Percentiles rank a stretch among this genome's conserved stretches.
Conservation (phyloP, 2,888 invertebrate species). For the Caenorhabditis zanzibari region DNA sequence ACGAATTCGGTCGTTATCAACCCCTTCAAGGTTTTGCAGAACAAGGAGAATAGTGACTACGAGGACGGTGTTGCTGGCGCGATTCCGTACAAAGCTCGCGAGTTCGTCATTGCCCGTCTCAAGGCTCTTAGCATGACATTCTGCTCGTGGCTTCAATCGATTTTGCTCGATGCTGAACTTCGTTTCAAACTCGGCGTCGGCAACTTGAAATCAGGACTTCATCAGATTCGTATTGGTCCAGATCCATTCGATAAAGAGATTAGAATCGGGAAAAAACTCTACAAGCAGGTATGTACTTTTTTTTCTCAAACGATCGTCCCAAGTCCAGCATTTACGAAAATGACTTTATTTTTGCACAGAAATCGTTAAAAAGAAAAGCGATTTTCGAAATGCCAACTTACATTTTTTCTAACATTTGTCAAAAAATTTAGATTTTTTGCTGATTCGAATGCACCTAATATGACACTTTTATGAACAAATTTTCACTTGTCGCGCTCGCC, state of each 20-base stretch:
- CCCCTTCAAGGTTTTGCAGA: background rate
- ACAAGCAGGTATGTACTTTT: background rate
- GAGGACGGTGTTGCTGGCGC: background rate
- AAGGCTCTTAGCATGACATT: conserved; percentile 33
- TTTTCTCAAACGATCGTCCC: too few relatives aligned
- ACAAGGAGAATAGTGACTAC: conserved; percentile 13
- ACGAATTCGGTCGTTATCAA: background rate
- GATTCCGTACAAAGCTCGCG: conserved; percentile 17
- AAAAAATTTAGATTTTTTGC: too few relatives aligned
- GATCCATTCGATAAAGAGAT: background rate
- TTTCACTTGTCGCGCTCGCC: too few relatives aligned
- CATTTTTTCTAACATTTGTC: too few relatives aligned
- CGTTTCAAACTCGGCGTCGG: background rate
- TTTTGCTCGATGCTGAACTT: conserved; percentile 10
- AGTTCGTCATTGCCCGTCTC: background rate
- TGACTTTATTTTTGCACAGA: too few relatives aligned
- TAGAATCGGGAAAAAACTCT: too few relatives aligned
- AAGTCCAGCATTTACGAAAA: too few relatives aligned
- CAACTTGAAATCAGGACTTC: conserved; percentile 29
- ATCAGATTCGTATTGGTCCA: conserved; percentile 28
- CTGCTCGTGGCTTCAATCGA: conserved; percentile 37
- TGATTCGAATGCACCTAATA: too few relatives aligned
- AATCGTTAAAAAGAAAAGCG: too few relatives aligned
- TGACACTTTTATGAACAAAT: too few relatives aligned
- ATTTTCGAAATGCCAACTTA: too few relatives aligned